Percentiles rank a stretch among this genome's conserved stretches.
phyloP scores from a whole-genome alignment of 2,113 vertebrate species.

The Reinhardtius hippoglossoides region DNA sequence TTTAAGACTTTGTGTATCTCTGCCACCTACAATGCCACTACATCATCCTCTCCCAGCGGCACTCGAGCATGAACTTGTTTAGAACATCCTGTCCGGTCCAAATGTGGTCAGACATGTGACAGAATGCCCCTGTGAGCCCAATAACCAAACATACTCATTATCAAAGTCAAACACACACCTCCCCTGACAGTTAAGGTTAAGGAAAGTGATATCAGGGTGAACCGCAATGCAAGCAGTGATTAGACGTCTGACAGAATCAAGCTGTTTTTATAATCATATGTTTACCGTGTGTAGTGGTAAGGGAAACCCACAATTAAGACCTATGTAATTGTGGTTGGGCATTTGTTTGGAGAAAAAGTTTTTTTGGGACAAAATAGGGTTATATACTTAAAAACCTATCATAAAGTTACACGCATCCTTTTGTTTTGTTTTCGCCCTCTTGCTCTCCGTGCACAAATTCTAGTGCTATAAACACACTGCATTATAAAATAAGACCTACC shows the following conservation, averaged over 20 bases:
- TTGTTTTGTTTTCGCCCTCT: not conserved
- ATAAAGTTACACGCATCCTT: not conserved
- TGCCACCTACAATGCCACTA: conserved; percentile 74
- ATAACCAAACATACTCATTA: conserved; percentile 59
- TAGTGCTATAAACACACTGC: not conserved
- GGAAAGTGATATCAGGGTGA: conserved; percentile 67
- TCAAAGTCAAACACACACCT: conserved; percentile 64
- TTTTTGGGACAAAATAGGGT: not conserved
- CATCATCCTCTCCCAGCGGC: conserved; percentile 65
- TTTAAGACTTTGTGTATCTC: conserved; percentile 67
- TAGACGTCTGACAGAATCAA: conserved; percentile 64
- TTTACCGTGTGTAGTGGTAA: conserved; percentile 60
- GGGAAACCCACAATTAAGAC: conserved; percentile 64
- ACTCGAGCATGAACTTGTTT: conserved; percentile 67
- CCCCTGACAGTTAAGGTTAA: conserved; percentile 53
- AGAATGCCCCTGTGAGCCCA: conserved; percentile 45
- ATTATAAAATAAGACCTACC: conserved; percentile 4
- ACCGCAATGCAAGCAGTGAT: conserved; percentile 64
- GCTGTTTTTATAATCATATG: conserved; percentile 73
- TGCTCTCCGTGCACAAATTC: not conserved
- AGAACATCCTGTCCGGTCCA: conserved; percentile 71
- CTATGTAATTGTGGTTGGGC: conserved; percentile 58
- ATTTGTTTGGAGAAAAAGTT: conserved; percentile 22
- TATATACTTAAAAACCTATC: not conserved
- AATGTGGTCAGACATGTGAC: conserved; percentile 69